Evolutionary conservation across 2,888 invertebrate genomes (phyloP).

Genomic region (Melanostoma mellinum): DNA sequence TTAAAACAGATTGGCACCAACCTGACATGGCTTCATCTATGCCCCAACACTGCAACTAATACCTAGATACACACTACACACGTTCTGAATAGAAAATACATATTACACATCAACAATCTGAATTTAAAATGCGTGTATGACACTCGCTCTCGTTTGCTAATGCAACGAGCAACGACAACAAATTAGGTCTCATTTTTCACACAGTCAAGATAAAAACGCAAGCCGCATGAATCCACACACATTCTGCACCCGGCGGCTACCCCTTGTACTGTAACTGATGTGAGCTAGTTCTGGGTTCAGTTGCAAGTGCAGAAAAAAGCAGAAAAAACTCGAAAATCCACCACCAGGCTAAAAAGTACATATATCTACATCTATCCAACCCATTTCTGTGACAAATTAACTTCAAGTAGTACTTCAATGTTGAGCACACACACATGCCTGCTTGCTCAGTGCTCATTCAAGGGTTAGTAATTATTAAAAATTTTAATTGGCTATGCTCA

Average conservation of each 20-base stretch:
- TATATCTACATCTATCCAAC: not conserved
- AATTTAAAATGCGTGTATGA: conserved; percentile 47
- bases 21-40: not conserved
- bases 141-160: conserved; percentile 22
- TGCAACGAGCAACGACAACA: conserved; percentile 50
- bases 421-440: conserved; percentile 14
- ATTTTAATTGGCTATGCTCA: conserved; percentile 68
- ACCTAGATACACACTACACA: not conserved
- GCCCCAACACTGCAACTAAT: not conserved
- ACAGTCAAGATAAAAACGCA: conserved; percentile 46
- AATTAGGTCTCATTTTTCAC: conserved; percentile 65
- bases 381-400: conserved; percentile 35
- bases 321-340: conserved; percentile 44
- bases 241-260: not conserved
- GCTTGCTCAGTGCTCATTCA: not conserved
- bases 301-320: conserved; percentile 21
- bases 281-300: not conserved
- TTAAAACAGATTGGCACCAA: conserved; percentile 36
- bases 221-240: conserved; percentile 26
- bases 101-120: conserved; percentile 5
- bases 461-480: conserved; percentile 49
- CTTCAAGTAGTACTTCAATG: conserved; percentile 52
- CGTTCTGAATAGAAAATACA: not conserved
- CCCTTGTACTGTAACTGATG: not conserved
- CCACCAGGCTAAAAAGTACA: conserved; percentile 9